Evolutionary conservation across 2,113 vertebrate genomes (phyloP).

Genomic region (Marmota monax): DNA sequence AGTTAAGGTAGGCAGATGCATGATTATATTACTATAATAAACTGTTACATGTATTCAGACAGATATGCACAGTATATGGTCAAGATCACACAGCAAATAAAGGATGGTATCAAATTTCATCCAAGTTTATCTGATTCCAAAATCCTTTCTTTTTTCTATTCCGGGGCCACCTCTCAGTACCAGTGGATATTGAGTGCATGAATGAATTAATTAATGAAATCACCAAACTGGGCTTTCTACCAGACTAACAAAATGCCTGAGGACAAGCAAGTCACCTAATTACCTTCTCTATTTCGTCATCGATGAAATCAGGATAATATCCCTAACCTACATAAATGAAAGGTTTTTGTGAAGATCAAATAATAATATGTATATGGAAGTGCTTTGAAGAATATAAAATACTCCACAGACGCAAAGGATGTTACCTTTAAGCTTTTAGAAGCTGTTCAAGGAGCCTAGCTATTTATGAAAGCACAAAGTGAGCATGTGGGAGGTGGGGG

Average conservation of each 20-base stretch:
- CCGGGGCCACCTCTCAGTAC: background rate
- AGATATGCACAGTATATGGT: background rate
- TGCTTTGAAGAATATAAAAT: conserved; percentile 74
- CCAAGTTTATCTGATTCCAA: background rate
- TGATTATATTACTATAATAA: background rate
- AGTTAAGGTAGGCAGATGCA: background rate
- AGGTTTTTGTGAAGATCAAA: conserved; percentile 73
- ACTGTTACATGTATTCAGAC: background rate
- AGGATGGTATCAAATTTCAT: background rate
- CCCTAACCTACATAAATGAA: conserved; percentile 69
- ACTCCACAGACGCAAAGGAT: conserved; percentile 57
- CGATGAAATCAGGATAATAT: conserved; percentile 61
- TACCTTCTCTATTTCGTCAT: background rate
- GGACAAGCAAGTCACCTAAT: background rate
- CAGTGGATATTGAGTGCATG: background rate
- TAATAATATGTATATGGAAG: conserved; percentile 60
- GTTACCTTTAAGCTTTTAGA: conserved; percentile 57
- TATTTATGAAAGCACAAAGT: conserved; percentile 70
- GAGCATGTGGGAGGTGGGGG: conserved; percentile 14
- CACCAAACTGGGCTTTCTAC: background rate
- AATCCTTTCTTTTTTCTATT: background rate
- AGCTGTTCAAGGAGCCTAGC: conserved; percentile 62
- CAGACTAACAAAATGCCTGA: background rate
- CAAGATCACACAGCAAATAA: background rate
- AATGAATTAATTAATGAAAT: background rate